Percentiles rank a stretch among this genome's conserved stretches.
phyloP scores from a whole-genome alignment of 2,113 vertebrate species.

The Clarias macrocephalus region DNA sequence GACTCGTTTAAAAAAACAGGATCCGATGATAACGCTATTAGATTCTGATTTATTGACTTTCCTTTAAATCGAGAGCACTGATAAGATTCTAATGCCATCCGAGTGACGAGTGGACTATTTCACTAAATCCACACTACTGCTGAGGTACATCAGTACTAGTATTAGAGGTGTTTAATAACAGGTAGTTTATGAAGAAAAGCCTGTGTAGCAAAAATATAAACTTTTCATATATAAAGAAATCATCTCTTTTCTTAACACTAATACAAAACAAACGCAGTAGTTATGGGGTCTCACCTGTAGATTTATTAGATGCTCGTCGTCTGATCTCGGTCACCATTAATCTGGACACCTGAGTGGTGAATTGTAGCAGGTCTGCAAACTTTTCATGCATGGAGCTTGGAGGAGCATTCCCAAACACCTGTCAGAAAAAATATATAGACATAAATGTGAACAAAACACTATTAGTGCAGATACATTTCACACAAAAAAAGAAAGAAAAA shows the following conservation, averaged over 20 bases:
- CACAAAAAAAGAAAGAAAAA: neutral
- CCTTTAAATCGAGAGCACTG: neutral
- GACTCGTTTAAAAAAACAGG: neutral
- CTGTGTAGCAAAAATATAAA: neutral
- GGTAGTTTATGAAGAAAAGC: neutral
- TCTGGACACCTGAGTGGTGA: conserved; percentile 97
- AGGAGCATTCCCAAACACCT: conserved; percentile 97
- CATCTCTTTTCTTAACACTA: neutral
- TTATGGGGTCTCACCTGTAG: conserved; percentile 81
- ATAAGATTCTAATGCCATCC: neutral
- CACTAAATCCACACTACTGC: neutral
- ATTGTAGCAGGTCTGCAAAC: conserved; percentile 97
- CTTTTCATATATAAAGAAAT: neutral
- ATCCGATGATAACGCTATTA: neutral
- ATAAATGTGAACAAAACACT: neutral
- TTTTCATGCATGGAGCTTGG: conserved; percentile 97
- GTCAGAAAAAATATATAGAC: conserved; percentile 35
- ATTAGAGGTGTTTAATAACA: neutral
- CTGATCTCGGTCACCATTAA: conserved; percentile 99
- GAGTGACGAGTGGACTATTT: neutral
- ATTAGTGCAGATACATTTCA: neutral
- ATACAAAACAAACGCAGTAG: neutral
- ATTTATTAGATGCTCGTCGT: conserved; percentile 95
- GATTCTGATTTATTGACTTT: neutral
- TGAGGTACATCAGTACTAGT: neutral